These are phyloP conservation scores for Gymnoscopelus microlampas DNA, from an alignment of 2,797 vertebrate genomes.

Conservation along the genomic window DNA sequence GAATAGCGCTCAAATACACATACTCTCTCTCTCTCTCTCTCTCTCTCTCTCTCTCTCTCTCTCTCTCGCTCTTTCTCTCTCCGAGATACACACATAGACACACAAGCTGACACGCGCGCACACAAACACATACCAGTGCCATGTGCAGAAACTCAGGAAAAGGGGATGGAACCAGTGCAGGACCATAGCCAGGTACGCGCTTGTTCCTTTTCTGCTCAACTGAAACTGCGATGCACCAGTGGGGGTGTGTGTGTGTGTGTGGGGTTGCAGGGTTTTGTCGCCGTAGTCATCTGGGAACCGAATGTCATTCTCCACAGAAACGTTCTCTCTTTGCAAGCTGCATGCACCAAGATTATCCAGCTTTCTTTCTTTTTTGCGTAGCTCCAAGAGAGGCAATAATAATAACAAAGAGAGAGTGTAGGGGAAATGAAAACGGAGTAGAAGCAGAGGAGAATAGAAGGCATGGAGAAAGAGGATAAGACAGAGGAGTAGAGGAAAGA, in stretches of 20 bases:
- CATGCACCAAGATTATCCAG: conserved; percentile 73
- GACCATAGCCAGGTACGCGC: conserved; percentile 74
- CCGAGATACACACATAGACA: neutral
- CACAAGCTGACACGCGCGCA: conserved; percentile 29
- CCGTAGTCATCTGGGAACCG: conserved; percentile 45
- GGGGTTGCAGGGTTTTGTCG: conserved; percentile 33
- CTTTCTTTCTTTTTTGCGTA: conserved; percentile 38
- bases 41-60: conserved; percentile 4
- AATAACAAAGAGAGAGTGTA: conserved; percentile 33
- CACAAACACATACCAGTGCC: conserved; percentile 49
- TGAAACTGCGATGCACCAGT: conserved; percentile 40
- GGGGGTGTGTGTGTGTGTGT: neutral
- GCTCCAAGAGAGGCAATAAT: conserved; percentile 58
- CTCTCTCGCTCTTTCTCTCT: conserved; percentile 17
- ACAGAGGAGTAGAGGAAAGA: conserved; percentile 11
- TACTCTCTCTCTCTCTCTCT: conserved; percentile 25
- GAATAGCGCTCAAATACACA: conserved; percentile 42
- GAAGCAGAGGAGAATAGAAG: neutral
- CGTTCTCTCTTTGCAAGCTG: conserved; percentile 47
- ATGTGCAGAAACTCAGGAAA: conserved; percentile 65
- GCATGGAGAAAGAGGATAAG: conserved; percentile 14
- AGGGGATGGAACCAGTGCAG: conserved; percentile 63
- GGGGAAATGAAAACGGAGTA: conserved; percentile 32
- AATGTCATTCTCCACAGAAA: conserved; percentile 59
- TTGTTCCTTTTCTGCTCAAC: conserved; percentile 46